Conservation (phyloP, 2,888 invertebrate genomes). For the Nowickia ferox region DNA sequence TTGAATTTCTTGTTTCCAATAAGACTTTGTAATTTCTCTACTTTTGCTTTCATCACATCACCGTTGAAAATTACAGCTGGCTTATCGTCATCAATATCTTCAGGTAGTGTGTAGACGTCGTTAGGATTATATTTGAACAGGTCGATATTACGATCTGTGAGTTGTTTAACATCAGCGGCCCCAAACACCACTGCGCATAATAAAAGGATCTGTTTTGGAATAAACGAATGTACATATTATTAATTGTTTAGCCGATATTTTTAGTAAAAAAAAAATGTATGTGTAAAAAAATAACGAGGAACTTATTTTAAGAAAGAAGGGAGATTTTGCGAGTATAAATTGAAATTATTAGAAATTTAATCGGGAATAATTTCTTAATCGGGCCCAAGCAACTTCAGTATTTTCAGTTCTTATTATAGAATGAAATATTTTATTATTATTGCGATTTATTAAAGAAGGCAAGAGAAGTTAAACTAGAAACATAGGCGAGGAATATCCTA, state of each 20-base stretch:
- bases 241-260: too few species aligned
- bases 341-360: too few species aligned
- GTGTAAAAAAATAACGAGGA: not conserved
- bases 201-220: slow-evolving; percentile 70
- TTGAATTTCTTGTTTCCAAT: slow-evolving; percentile 82
- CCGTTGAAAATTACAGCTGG: slow-evolving; percentile 80
- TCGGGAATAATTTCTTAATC: too few species aligned
- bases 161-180: slow-evolving; percentile 78
- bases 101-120: slow-evolving; percentile 81
- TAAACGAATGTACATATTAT: not conserved
- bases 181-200: slow-evolving; percentile 76
- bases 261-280: too few species aligned
- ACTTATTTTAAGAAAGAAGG: not conserved
- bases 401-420: too few species aligned
- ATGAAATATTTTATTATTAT: too few species aligned
- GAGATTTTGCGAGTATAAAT: too few species aligned
- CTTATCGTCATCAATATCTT: slow-evolving; percentile 82
- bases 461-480: too few species aligned
- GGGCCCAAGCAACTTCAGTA: too few species aligned
- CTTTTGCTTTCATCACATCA: slow-evolving; percentile 81
- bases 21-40: slow-evolving; percentile 79
- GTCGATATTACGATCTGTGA: slow-evolving; percentile 79
- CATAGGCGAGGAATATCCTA: too few species aligned
- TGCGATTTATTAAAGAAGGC: too few species aligned
- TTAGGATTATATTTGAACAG: slow-evolving; percentile 81